Evolutionary conservation across 2,113 vertebrate genomes (phyloP), one percentile per base, ranked within the genome.

Genomic region (Cyprinodon brontotheroides): DNA sequence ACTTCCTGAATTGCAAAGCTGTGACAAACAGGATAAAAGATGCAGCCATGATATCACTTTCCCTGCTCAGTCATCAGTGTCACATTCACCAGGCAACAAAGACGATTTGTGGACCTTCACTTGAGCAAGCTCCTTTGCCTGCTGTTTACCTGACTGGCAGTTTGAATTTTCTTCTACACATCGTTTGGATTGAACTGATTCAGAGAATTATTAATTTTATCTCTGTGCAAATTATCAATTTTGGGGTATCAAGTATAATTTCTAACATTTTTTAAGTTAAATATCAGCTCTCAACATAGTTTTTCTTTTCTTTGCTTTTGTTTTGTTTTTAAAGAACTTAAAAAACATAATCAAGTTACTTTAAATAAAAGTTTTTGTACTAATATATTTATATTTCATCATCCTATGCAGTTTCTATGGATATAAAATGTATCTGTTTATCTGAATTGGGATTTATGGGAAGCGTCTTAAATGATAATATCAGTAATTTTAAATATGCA

Each of bases 1-100:
- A 70, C 68, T 70, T 62, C 47, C 78, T 77, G 77, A 66, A 73
- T 68, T 80, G 71, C 11, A 57, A 65, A 73, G 39, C 17, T 22
- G 74, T 48, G 40, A 72, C 60, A 76, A 77, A 70, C 22, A 20
- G 70, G 62, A 77, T 74, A 70, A 82, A 70, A 69, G 78, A 63
- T 13, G 45, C 60, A 66, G 22, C 41, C 53, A 71, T 48, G 85
- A 74, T 85, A 81, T 79, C 39, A 5, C 77, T 75, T 64, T 68
- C 67, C 65, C 45, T 43, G 79, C 78, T 81, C 75, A 75, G 74
- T 75, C 83, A 69, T 75, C 64, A 70, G 77, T 80, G 81, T 88
- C 87, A 77, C 80, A 73, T 85, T 89, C 87, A 84, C 39, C 43
- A 15, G 40, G 62, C 78, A 75, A 89, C 81, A 89, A 86, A 81